Base-by-base conservation (phyloP, 2,797 vertebrate species). In the Adrianichthys oophorus region DNA sequence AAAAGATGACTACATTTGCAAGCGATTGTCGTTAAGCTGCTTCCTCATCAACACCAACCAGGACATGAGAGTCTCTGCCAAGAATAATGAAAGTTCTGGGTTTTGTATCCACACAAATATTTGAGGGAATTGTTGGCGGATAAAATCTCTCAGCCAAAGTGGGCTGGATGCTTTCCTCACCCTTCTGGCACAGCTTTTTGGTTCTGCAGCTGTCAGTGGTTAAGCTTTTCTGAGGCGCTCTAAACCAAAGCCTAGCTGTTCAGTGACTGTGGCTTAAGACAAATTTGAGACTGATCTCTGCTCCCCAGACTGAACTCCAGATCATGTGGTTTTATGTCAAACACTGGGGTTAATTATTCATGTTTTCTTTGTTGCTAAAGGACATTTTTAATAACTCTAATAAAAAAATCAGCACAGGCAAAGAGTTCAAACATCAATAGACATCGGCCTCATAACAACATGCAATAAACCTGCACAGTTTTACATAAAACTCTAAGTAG, bases 1-100 rank as follows among this genome's bases (percentile, higher is more conserved):
- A 81, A 91, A 91, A 81, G 74, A 88, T 83, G 83, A 88, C 90
- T 83, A 82, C 79, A 79, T 88, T 90, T 82, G 83, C 68, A 68
- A 84, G 73, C 42, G 73, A 87, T 85, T 85, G 87, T 73, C 46
- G 73, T 79, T 74, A 86, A 84, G 84, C 80, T 56, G 65, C 63
- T 86, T 87, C 78, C 75, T 87, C 73, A 59, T 89, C 84, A 84
- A 82, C 79, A 79, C 81, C 68, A 63, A 78, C 79, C 72, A 76
- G 75, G 70, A 85, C 72, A 81, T 56, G 63, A 57, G 54, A 56
- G 65, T 47, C 54, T 40, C 67, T 90, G 89, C 88, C 85, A 89
- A 90, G 75, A 87, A 87, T 86, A 89, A 89, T 85, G 74, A 85
- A 88, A 85, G 84, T 84, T 59, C 69, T 42, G 75, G 72, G 79